Evolutionary conservation across 2,888 invertebrate genomes (phyloP), one percentile per base, ranked within the genome.

Genomic region (Archips crataeganus): DNA sequence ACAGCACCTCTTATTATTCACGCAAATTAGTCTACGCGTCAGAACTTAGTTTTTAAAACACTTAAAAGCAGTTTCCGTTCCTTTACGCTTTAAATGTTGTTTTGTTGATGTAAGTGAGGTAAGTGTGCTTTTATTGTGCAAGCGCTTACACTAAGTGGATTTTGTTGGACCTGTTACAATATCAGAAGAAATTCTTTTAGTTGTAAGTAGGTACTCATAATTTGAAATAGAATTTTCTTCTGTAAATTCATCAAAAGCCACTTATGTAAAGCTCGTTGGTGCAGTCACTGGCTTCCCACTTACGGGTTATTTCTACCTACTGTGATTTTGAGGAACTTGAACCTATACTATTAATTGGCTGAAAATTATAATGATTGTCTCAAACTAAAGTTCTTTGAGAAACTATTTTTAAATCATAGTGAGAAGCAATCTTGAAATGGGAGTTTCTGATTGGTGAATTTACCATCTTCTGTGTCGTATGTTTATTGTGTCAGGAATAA

Each of bases 11-110:
- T 47, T 63, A 32, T 42, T 15, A 51, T 63, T 64, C 47, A 15
- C 23, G 39, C 49, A 39, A 32, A 60, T 13, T 36, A 71, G 59
- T 36, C 13, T 47, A 47, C 2, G 9, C n/a, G 13, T 32, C 57
- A 57, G 23, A 34, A 49, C n/a, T 64, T 36, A 11, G 39, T 60
- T 34, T 23, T 68, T 47, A 34, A 10, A 45, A 68, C 34, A 34
- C 54, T 11, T 34, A 36, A 39, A 34, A 64, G 5, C 34, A 5
- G 11, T 23, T 32, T 49, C 3, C 6, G 49, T 66, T 51, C 32
- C 65, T 59, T 70, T 59, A 32, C 59, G 68, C 68, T 73, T 73
- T 73, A 51, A 68, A 68, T 73, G 68, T 68, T 54, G 51, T 65
- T 5, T 49, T 36, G 51, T 68, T 34, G 15, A 51, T 61, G 45